phyloP scores from a whole-genome alignment of 1,140 invertebrate species.

The Drosophila funebris region DNA sequence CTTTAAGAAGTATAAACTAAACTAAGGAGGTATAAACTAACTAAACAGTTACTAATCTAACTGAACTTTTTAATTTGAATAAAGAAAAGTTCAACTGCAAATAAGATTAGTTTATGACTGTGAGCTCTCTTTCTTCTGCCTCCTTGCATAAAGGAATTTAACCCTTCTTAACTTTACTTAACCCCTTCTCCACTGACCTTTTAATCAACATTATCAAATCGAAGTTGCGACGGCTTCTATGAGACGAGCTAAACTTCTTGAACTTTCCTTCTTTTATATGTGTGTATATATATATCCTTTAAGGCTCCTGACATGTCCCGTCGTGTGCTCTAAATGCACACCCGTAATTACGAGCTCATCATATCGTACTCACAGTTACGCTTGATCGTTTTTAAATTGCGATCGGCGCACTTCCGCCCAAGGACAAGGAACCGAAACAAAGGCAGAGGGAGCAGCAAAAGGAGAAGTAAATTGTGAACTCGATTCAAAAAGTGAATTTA shows the following conservation, averaged over 20 bases:
- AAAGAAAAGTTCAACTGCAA: too few relatives aligned
- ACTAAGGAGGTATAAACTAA: too few relatives aligned
- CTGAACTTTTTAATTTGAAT: too few relatives aligned
- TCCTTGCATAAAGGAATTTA: too few relatives aligned
- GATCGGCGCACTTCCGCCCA: slow-evolving; percentile 67
- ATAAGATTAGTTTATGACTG: too few relatives aligned
- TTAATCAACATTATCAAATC: background rate
- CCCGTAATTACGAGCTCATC: slow-evolving; percentile 70
- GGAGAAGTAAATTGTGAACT: slow-evolving; percentile 4
- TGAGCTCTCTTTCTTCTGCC: too few relatives aligned
- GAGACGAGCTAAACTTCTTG: background rate
- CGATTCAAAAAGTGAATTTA: slow-evolving; percentile 25
- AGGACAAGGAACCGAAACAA: background rate
- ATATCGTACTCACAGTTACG: slow-evolving; percentile 51
- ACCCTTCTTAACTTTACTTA: slow-evolving; percentile 6
- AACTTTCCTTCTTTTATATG: slow-evolving; percentile 17
- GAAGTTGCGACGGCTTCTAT: background rate
- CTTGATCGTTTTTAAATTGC: slow-evolving; percentile 82
- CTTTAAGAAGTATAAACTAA: too few relatives aligned
- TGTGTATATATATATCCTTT: slow-evolving; percentile 18
- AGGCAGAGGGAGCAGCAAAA: background rate
- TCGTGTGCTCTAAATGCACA: slow-evolving; percentile 54
- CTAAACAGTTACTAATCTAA: too few relatives aligned
- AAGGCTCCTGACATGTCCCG: slow-evolving; percentile 44
- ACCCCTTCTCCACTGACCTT: background rate